These are phyloP conservation scores for Drosophila prolongata DNA, from an alignment of 2,888 invertebrate genomes.

Conservation along the genomic window DNA sequence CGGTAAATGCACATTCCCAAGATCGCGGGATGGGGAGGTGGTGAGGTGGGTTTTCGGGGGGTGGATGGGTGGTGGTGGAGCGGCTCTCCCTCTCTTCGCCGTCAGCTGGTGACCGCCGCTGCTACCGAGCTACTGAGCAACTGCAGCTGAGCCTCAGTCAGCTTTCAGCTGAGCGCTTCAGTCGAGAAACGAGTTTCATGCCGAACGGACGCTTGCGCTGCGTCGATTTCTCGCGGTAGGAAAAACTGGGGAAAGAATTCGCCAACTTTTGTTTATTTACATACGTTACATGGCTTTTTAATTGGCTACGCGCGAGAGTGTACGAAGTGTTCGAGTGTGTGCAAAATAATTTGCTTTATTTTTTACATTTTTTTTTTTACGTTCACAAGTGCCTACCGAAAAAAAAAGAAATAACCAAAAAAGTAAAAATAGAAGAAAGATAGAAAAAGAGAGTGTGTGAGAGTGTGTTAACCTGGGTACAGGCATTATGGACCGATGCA, in stretches of 20 bases:
- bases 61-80: not conserved
- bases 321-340: constrained; percentile 20
- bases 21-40: not conserved
- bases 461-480: constrained; percentile 30
- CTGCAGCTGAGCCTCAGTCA: constrained; percentile 46
- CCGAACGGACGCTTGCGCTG: constrained; percentile 68
- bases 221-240: constrained; percentile 46
- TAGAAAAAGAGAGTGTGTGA: constrained; percentile 19
- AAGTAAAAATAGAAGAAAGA: constrained; percentile 8
- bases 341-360: constrained; percentile 21
- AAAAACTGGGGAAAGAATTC: constrained; percentile 32
- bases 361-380: constrained; percentile 28
- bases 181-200: constrained; percentile 81
- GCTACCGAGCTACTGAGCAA: constrained; percentile 24
- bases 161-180: constrained; percentile 60
- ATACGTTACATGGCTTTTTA: constrained; percentile 62
- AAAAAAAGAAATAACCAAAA: constrained; percentile 26
- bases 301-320: constrained; percentile 63
- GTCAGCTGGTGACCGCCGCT: constrained; percentile 17
- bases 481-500: constrained; percentile 45
- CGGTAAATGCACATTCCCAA: constrained; percentile 11
- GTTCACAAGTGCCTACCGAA: constrained; percentile 45
- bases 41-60: not conserved
- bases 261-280: constrained; percentile 64
- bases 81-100: constrained; percentile 3